Conservation (phyloP, 2,797 vertebrate genomes). For the Chanos chanos region DNA sequence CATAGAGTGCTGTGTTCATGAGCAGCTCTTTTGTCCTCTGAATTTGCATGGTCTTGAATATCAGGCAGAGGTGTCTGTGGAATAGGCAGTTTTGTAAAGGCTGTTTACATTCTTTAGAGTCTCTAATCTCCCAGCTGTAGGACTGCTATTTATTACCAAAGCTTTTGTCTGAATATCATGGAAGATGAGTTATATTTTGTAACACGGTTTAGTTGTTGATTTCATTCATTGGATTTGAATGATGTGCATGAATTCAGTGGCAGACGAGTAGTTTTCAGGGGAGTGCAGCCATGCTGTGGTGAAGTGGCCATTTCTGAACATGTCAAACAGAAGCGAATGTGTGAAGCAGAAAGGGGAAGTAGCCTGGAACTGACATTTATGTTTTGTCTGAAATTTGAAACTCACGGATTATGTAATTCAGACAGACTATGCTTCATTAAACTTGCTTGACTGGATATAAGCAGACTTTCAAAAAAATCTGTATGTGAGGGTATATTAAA, state of each 20-base stretch:
- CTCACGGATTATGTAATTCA: background rate
- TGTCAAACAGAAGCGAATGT: constrained; percentile 3
- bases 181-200: too few species aligned
- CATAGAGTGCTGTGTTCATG: constrained; percentile 34
- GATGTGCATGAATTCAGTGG: background rate
- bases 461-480: too few species aligned
- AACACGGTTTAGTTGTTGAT: too few species aligned
- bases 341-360: constrained; percentile 45
- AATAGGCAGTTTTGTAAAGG: background rate
- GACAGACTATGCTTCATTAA: too few species aligned
- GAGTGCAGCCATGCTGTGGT: constrained; percentile 8
- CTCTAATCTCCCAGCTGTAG: too few species aligned
- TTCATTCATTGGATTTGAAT: background rate
- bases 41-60: constrained; percentile 38
- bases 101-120: too few species aligned
- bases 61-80: constrained; percentile 34
- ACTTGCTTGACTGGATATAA: too few species aligned
- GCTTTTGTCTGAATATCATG: too few species aligned
- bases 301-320: background rate
- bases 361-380: constrained; percentile 30
- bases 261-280: background rate
- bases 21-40: constrained; percentile 58
- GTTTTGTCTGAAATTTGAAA: constrained; percentile 7
- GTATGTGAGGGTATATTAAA: too few species aligned
- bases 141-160: too few species aligned